phyloP scores from a whole-genome alignment of 2,797 vertebrate species.

The Xiphophorus birchmanni region DNA sequence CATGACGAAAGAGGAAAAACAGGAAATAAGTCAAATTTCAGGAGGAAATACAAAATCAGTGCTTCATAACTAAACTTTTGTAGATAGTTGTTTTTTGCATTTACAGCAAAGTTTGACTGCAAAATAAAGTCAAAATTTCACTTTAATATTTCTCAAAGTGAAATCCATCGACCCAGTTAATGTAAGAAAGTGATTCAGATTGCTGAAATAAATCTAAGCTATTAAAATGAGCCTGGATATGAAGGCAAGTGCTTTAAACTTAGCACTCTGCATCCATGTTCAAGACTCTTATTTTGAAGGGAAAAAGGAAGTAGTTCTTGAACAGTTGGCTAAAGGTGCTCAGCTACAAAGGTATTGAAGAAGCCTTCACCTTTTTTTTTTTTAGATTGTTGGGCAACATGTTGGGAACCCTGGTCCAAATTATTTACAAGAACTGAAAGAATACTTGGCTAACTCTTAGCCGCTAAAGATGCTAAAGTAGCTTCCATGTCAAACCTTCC shows the following conservation, averaged over 20 bases:
- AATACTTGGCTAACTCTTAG: not conserved
- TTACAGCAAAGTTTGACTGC: not conserved
- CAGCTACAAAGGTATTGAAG: not conserved
- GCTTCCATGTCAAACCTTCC: not conserved
- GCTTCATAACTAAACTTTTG: not conserved
- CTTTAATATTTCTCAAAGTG: not conserved
- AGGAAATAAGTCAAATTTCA: not conserved
- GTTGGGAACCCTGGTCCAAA: not conserved
- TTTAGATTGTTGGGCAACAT: not conserved
- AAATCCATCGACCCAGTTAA: not conserved
- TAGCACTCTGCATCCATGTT: not conserved
- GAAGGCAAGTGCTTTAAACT: not conserved
- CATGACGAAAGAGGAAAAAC: constrained; percentile 5
- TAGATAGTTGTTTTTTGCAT: not conserved
- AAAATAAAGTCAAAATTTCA: not conserved
- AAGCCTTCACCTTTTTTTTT: not conserved
- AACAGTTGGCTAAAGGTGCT: not conserved
- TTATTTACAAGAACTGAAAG: not conserved
- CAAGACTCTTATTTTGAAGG: not conserved
- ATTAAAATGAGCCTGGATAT: not conserved
- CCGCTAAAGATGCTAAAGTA: not conserved
- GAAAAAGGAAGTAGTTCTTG: not conserved
- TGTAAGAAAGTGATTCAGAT: not conserved
- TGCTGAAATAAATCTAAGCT: not conserved
- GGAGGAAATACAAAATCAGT: not conserved